Base-by-base conservation (phyloP, 2,113 vertebrate genomes). In the Callionymus lyra region DNA sequence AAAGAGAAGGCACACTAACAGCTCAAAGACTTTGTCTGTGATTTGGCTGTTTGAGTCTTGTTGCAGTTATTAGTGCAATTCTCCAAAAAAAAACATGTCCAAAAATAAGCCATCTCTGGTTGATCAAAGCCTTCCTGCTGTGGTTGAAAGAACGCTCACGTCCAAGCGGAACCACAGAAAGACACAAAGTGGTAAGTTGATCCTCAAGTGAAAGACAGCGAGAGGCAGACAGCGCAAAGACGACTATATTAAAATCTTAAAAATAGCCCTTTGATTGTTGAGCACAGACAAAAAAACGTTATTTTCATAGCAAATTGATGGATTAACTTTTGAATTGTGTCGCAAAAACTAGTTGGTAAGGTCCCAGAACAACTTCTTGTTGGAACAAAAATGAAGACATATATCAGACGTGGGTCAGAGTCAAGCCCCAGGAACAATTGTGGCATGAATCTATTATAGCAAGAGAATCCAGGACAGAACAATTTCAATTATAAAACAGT, bases 111-210 rank as follows among this genome's bases (percentile, higher is more conserved):
- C 38, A 74, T 74, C 54, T 66, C 40, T 45, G 43, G 34, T 50
- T 70, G 72, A 82, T 77, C 65, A 80, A 76, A 76, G 65, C 41
- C 36, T 59, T 42, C 45, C 53, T 19, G 42, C 56, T 59, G 71
- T 42, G 69, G 62, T 70, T 71, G 38, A 65, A 73, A 72, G 60
- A 68, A 67, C 67, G 54, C 51, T 51, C 35, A 59, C 48, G 68
- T 62, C 67, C 47, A 59, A 59, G 40, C 9, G 9, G 45, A 57
- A 35, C 16, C 59, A 56, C 49, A 47, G 55, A 56, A 34, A 49
- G 52, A 63, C 41, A 45, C 40, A 51, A 38, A 63, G 54, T 1
- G 35, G 43, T 37, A 66, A 63, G 34, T 65, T 59, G 63, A 42
- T 50, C n/a, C 33, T 55, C 32, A 47, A 57, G 47, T 46, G 35